These are phyloP conservation scores for Yponomeuta sedellus DNA, from an alignment of 2,888 invertebrate species.

Conservation along the genomic window DNA sequence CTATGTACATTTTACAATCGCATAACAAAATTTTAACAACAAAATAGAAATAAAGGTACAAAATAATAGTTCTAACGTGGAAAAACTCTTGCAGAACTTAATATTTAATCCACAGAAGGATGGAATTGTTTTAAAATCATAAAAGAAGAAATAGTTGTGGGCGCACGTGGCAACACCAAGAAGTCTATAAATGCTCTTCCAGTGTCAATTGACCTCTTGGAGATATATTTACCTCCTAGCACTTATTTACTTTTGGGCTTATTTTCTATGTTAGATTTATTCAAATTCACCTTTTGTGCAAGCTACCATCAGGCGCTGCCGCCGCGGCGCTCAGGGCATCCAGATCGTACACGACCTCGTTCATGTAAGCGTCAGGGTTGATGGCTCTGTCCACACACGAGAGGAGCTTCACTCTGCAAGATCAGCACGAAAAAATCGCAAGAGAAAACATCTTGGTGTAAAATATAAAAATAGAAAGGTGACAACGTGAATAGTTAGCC, in stretches of 20 bases:
- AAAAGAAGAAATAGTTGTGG: no score
- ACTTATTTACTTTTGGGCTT: no score
- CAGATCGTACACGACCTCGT: slow-evolving; percentile 83
- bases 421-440: slow-evolving; percentile 17
- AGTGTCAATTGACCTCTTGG: no score
- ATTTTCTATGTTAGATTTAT: background rate
- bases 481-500: background rate
- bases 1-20: background rate
- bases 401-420: slow-evolving; percentile 73
- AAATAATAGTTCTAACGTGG: background rate
- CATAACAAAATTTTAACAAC: no score
- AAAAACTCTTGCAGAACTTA: background rate
- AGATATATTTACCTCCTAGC: no score
- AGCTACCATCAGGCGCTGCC: background rate
- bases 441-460: background rate
- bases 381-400: slow-evolving; percentile 82
- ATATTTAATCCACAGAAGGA: no score
- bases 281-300: slow-evolving; percentile 1
- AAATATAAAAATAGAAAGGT: background rate
- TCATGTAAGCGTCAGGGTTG: slow-evolving; percentile 75
- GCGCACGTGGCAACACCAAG: no score
- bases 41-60: no score
- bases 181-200: no score
- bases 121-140: no score
- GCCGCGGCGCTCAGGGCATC: slow-evolving; percentile 53